Evolutionary conservation across 2,888 invertebrate species (phyloP).

Genomic region (Thyatira batis): DNA sequence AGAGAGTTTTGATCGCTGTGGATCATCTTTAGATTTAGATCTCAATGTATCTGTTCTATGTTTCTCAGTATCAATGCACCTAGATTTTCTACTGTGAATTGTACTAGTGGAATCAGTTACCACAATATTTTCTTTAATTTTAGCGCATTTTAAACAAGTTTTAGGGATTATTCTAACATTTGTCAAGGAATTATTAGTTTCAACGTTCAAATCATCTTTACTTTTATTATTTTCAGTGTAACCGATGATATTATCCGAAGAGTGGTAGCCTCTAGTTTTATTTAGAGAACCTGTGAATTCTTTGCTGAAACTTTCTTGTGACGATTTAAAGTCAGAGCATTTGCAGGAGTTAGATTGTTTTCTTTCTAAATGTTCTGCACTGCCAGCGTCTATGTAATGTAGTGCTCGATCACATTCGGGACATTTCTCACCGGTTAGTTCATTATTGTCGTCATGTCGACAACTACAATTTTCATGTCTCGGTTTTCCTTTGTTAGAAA

Average conservation of each 20-base stretch:
- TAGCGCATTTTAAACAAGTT: conserved; percentile 75
- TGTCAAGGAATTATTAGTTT: conserved; percentile 57
- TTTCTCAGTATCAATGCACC: conserved; percentile 64
- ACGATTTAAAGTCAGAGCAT: conserved; percentile 73
- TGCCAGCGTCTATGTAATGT: conserved; percentile 72
- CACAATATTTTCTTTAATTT: conserved; percentile 78
- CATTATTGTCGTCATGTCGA: conserved; percentile 43
- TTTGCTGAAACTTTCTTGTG: conserved; percentile 74
- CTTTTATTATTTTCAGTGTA: conserved; percentile 62
- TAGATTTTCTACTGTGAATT: conserved; percentile 58
- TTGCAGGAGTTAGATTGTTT: conserved; percentile 60
- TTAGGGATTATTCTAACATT: conserved; percentile 66
- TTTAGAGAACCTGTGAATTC: conserved; percentile 59
- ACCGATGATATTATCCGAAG: conserved; percentile 72
- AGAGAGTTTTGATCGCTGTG: conserved; percentile 71
- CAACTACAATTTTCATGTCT: conserved; percentile 59
- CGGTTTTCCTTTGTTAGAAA: conserved; percentile 48
- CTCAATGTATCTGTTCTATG: conserved; percentile 69
- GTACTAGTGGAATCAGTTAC: conserved; percentile 58
- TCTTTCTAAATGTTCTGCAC: conserved; percentile 66
- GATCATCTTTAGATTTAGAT: conserved; percentile 78
- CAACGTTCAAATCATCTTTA: conserved; percentile 59
- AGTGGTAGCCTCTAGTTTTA: conserved; percentile 73
- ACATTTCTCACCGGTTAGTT: conserved; percentile 59
- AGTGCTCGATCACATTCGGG: conserved; percentile 69